Percentiles rank a stretch among this genome's conserved stretches.
phyloP scores from a whole-genome alignment of 2,888 invertebrate genomes.

The Eupithecia insigniata region DNA sequence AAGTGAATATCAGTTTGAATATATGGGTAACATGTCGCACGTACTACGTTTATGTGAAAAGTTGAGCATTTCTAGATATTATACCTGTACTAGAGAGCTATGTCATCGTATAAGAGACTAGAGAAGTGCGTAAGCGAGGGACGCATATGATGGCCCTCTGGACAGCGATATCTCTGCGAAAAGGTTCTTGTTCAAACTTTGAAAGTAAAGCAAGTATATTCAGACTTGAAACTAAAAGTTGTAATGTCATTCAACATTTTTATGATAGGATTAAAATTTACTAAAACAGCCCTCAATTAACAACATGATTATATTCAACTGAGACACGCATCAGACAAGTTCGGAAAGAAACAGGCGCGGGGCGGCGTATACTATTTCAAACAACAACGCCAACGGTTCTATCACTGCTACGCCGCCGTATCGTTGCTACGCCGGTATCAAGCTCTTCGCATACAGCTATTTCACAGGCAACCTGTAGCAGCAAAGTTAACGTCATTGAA shows the following conservation, averaged over 20 bases:
- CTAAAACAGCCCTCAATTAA: too few relatives aligned
- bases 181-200: conserved; percentile 1
- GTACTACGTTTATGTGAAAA: conserved; percentile 23
- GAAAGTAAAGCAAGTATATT: neutral
- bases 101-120: neutral
- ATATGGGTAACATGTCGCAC: neutral
- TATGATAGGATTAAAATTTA: neutral
- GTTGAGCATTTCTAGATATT: conserved; percentile 6
- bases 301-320: too few relatives aligned
- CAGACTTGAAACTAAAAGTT: neutral
- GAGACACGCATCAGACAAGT: too few relatives aligned
- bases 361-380: too few relatives aligned
- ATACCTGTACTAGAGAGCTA: neutral
- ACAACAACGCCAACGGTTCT: too few relatives aligned
- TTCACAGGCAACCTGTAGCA: too few relatives aligned
- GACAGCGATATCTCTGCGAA: neutral
- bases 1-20: neutral
- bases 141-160: neutral
- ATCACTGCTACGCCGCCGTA: neutral
- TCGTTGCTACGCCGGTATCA: too few relatives aligned
- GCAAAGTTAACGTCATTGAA: too few relatives aligned
- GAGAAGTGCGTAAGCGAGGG: neutral
- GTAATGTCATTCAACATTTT: neutral
- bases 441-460: too few relatives aligned
- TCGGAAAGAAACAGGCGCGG: too few relatives aligned